phyloP scores from a whole-genome alignment of 2,797 vertebrate species.

The Choloepus didactylus region DNA sequence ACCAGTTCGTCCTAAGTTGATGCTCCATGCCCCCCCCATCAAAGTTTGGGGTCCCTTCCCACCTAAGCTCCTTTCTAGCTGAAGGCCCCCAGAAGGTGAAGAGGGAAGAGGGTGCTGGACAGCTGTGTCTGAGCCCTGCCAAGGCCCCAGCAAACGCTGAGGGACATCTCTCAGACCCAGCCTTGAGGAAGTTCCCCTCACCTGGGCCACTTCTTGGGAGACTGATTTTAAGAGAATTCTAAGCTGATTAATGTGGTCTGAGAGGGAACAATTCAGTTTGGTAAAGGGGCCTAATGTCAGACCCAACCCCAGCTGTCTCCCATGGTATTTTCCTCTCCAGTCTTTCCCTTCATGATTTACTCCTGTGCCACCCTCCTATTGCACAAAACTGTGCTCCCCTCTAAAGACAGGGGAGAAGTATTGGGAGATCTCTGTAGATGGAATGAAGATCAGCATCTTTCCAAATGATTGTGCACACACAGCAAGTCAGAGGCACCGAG shows the following conservation, averaged over 20 bases:
- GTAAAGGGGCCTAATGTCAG: neutral
- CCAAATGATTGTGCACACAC: neutral
- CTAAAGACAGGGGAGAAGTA: neutral
- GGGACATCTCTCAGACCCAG: neutral
- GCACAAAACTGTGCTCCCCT: neutral
- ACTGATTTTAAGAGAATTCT: neutral
- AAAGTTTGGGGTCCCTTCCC: neutral
- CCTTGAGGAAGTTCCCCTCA: neutral
- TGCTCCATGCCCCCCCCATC: neutral
- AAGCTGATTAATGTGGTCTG: neutral
- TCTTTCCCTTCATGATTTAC: neutral
- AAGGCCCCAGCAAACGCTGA: neutral
- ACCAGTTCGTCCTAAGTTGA: neutral
- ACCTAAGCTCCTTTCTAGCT: neutral
- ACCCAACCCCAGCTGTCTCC: neutral
- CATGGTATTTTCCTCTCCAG: neutral
- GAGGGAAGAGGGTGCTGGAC: neutral
- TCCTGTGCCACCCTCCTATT: neutral
- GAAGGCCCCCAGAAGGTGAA: neutral
- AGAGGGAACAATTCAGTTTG: neutral
- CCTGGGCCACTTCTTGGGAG: neutral
- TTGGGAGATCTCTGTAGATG: neutral
- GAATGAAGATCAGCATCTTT: neutral
- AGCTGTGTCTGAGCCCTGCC: neutral
- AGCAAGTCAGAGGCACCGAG: accelerated